These are phyloP conservation scores for Drosophila cardini DNA, from an alignment of 1,140 invertebrate species.

Conservation along the genomic window DNA sequence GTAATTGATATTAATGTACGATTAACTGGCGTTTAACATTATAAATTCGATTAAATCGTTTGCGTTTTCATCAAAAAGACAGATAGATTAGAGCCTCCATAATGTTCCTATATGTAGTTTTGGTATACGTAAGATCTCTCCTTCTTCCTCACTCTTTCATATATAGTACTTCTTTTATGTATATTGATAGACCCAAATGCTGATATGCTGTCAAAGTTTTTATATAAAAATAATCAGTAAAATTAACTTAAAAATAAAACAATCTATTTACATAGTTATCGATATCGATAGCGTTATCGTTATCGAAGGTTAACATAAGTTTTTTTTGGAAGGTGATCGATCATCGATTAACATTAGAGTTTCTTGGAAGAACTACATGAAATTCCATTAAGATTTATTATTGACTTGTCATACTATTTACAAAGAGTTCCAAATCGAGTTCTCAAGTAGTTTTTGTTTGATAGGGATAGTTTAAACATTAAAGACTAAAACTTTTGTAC, in stretches of 20 bases:
- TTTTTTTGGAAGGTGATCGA: not conserved
- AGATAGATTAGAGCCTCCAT: conserved; percentile 49
- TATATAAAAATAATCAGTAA: conserved; percentile 31
- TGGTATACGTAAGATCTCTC: conserved; percentile 63
- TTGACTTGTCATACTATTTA: conserved; percentile 71
- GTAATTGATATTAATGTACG: conserved; percentile 79
- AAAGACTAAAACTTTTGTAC: conserved; percentile 65
- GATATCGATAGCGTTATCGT: conserved; percentile 25
- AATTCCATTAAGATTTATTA: conserved; percentile 55
- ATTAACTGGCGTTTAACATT: conserved; percentile 81
- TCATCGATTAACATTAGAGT: conserved; percentile 35
- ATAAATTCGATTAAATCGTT: conserved; percentile 84
- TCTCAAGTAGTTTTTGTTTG: conserved; percentile 38
- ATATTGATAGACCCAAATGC: conserved; percentile 50
- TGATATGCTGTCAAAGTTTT: conserved; percentile 71
- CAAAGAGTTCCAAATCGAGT: conserved; percentile 46
- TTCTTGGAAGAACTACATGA: conserved; percentile 70
- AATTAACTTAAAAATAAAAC: conserved; percentile 52
- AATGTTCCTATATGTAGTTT: conserved; percentile 24
- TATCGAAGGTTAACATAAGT: conserved; percentile 45
- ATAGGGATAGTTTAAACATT: conserved; percentile 47
- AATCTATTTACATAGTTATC: conserved; percentile 58
- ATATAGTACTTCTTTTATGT: conserved; percentile 3
- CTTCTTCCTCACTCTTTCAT: too few relatives aligned
- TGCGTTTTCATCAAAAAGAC: conserved; percentile 49